Conservation (phyloP, 2,113 vertebrate genomes). For the Thunnus maccoyii region DNA sequence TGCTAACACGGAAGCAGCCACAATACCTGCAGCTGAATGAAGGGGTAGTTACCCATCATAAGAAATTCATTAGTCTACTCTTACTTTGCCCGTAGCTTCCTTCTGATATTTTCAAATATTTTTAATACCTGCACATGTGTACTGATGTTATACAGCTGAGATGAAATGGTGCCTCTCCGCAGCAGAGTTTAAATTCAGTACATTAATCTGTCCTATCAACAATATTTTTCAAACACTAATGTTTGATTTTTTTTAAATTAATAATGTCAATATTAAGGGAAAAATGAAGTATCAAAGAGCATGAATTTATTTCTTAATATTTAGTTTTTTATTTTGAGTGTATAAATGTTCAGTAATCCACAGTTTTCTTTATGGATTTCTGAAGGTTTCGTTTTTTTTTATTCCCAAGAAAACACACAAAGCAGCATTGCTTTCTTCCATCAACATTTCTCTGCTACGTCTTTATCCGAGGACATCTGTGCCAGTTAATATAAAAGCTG, state of each 20-base stretch:
- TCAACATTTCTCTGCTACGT: constrained; percentile 13
- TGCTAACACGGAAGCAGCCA: constrained; percentile 70
- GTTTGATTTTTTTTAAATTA: not conserved
- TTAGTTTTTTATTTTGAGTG: not conserved
- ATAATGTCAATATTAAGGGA: not conserved
- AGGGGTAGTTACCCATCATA: constrained; percentile 64
- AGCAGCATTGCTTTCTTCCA: constrained; percentile 14
- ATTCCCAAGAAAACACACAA: not conserved
- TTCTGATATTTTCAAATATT: constrained; percentile 41
- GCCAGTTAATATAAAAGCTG: constrained; percentile 64
- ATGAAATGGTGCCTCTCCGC: constrained; percentile 21
- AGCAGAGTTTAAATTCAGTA: not conserved
- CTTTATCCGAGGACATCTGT: constrained; percentile 58
- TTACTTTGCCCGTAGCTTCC: constrained; percentile 25
- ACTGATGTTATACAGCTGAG: constrained; percentile 22
- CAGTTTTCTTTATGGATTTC: constrained; percentile 16
- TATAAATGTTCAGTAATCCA: constrained; percentile 17
- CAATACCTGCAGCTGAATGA: constrained; percentile 65
- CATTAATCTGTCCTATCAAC: constrained; percentile 16
- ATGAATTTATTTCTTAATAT: not conserved
- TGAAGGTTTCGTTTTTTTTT: constrained; percentile 1
- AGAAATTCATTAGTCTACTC: constrained; percentile 65
- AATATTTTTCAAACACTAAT: not conserved
- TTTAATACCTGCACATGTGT: constrained; percentile 43
- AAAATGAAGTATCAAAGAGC: constrained; percentile 17